A percentile compares a stretch with the other conserved stretches of the same genome.
Conservation (phyloP, 2,113 vertebrate species). For the Semicossyphus pulcher region DNA sequence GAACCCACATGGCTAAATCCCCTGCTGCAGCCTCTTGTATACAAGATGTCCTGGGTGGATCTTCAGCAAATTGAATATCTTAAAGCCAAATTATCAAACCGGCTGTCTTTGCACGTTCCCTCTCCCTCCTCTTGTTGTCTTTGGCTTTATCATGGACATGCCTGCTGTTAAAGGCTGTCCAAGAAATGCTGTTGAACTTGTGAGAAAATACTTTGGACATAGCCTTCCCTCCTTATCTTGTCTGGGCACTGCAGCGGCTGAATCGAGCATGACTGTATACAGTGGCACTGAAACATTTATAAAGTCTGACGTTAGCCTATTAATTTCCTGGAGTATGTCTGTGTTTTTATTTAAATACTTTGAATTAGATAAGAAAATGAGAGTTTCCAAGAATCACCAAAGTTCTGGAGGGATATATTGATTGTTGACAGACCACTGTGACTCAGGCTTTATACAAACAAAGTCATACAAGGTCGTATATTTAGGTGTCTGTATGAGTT, state of each 20-base stretch:
- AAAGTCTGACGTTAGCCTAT: conserved; percentile 23
- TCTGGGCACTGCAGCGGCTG: conserved; percentile 39
- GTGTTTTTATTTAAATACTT: conserved; percentile 45
- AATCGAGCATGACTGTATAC: conserved; percentile 42
- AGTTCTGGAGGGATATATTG: conserved; percentile 3
- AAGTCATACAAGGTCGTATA: background rate
- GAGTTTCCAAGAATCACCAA: conserved; percentile 17
- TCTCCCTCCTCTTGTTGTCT: conserved; percentile 61
- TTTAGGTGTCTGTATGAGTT: background rate
- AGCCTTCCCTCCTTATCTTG: conserved; percentile 46
- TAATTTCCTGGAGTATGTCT: conserved; percentile 38
- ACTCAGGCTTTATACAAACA: conserved; percentile 6
- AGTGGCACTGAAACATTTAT: conserved; percentile 51
- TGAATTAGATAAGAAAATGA: conserved; percentile 42
- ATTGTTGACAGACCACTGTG: conserved; percentile 2
- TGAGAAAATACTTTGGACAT: conserved; percentile 72
- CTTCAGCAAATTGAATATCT: conserved; percentile 54
- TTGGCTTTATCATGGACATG: conserved; percentile 60
- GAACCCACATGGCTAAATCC: conserved; percentile 40
- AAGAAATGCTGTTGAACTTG: conserved; percentile 64
- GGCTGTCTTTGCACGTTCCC: conserved; percentile 42
- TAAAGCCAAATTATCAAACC: conserved; percentile 56
- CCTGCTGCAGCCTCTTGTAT: conserved; percentile 6
- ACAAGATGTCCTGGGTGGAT: conserved; percentile 55
- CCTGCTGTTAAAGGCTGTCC: conserved; percentile 59